Percentiles rank a stretch among this genome's conserved stretches.
These are phyloP conservation scores for Drosophila watanabei DNA, from an alignment of 1,140 invertebrate genomes.

Conservation along the genomic window DNA sequence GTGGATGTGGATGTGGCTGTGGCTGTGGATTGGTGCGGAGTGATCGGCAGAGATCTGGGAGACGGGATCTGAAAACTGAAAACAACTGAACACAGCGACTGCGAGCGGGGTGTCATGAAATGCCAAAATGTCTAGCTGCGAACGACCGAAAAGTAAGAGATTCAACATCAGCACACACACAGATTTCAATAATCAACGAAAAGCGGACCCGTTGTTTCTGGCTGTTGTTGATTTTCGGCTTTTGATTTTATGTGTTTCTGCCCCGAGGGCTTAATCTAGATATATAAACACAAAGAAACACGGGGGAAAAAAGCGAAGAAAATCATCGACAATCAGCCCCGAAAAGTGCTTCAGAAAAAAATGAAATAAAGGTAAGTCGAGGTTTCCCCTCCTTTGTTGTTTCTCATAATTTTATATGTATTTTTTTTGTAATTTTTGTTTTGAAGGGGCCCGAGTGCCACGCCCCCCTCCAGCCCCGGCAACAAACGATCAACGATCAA, in stretches of 20 bases:
- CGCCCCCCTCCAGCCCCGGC: slow-evolving; percentile 45
- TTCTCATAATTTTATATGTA: slow-evolving; percentile 28
- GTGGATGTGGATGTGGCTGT: slow-evolving; percentile 7
- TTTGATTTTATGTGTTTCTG: slow-evolving; percentile 46
- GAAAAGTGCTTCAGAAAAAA: slow-evolving; percentile 67
- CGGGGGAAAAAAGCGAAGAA: slow-evolving; percentile 37
- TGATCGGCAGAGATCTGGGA: slow-evolving; percentile 25
- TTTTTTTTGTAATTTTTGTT: slow-evolving; percentile 23
- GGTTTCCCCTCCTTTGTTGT: slow-evolving; percentile 58
- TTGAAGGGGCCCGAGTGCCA: slow-evolving; percentile 42
- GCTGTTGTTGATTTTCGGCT: slow-evolving; percentile 49
- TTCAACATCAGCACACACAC: slow-evolving; percentile 55
- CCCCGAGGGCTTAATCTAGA: slow-evolving; percentile 78
- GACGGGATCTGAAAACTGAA: slow-evolving; percentile 27
- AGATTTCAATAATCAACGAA: slow-evolving; percentile 80
- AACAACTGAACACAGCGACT: slow-evolving; percentile 52
- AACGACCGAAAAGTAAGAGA: slow-evolving; percentile 64
- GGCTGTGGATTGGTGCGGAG: slow-evolving; percentile 16
- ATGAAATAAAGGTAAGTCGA: slow-evolving; percentile 56
- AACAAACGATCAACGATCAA: slow-evolving; percentile 52
- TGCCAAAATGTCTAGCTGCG: slow-evolving; percentile 82
- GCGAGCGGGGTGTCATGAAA: slow-evolving; percentile 67
- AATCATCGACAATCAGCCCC: slow-evolving; percentile 66
- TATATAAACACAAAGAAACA: slow-evolving; percentile 53
- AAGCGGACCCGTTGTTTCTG: slow-evolving; percentile 40